Conservation (phyloP, 2,113 vertebrate genomes). For the Abramis brama region DNA sequence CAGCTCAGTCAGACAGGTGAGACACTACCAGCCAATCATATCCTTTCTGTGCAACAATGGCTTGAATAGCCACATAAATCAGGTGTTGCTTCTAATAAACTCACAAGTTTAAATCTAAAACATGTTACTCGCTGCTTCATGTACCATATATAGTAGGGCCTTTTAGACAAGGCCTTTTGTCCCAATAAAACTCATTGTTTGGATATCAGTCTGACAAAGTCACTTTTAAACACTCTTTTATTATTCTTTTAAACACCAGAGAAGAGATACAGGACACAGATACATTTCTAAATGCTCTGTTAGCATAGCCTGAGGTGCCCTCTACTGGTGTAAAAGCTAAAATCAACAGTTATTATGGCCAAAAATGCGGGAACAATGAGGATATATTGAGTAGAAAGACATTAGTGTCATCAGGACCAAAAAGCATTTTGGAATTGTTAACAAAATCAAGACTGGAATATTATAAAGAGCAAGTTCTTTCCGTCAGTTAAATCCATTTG, state of each 20-base stretch:
- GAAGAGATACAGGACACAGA: not conserved
- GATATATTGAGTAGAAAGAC: not conserved
- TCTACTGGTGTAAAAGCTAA: constrained; percentile 24
- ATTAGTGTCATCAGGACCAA: not conserved
- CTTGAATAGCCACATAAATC: not conserved
- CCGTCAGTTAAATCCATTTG: not conserved
- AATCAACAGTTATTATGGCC: not conserved
- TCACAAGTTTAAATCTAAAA: not conserved
- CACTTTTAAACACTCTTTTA: not conserved
- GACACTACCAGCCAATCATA: not conserved
- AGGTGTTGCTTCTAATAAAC: not conserved
- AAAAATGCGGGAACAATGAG: not conserved
- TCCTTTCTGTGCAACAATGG: not conserved
- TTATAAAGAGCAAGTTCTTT: not conserved
- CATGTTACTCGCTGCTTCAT: not conserved
- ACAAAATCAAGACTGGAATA: not conserved
- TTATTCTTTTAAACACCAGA: not conserved
- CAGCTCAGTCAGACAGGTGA: constrained; percentile 90
- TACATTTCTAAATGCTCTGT: not conserved
- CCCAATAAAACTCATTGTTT: not conserved
- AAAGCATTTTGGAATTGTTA: not conserved
- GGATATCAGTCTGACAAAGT: not conserved
- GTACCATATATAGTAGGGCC: not conserved
- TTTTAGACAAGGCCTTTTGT: not conserved
- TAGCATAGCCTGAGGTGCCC: constrained; percentile 21